Base-by-base conservation (phyloP, 2,797 vertebrate species). In the Hydrocynus forskahlii region DNA sequence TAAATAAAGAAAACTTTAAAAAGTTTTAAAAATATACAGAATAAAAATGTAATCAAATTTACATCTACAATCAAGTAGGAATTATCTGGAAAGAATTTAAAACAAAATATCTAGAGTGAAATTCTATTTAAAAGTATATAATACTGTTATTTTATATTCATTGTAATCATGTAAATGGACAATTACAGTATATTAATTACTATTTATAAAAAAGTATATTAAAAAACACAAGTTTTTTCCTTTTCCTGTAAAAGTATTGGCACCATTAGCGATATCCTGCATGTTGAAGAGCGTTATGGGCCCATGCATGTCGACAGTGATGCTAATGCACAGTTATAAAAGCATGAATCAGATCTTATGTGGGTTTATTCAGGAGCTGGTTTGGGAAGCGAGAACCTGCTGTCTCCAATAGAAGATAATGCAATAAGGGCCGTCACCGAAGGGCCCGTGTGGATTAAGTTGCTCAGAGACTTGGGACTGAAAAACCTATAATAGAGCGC, bases 321-420 rank as follows among this genome's bases (percentile, higher is more conserved):
- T 43, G 70, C 60, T 82, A 78, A 82, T 66, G 43, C 55, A 48
- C 38, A 74, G 43, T 75, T 75, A 78, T 78, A 64, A 14, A 43
- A 68, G n/a, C 25, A 67, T 66, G 74, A 78, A 74, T 82, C 81
- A 68, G 68, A 29, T 78, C 52, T 19, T 25, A 19, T 23, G 67
- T 54, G 62, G 55, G 75, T 54, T 76, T 68, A 70, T 52, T 70
- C 74, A 2, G 57, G 16, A 72, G 25, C 23, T 17, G 3, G 50
- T 16, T 25, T 23, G 5, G 45, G 14, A 23, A 12, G 4, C 57
- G 50, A 10, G n/a, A 23, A 14, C 17, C 68, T 21, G 6, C 68
- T 14, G 68, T 14, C 81, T 77, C 75, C 60, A 35, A 50, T 10
- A 40, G 29, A 43, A 78, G 75, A 67, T 82, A 78, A 82, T 68